Evolutionary conservation across 2,888 invertebrate genomes (phyloP).

Genomic region (Oscheius sp.): DNA sequence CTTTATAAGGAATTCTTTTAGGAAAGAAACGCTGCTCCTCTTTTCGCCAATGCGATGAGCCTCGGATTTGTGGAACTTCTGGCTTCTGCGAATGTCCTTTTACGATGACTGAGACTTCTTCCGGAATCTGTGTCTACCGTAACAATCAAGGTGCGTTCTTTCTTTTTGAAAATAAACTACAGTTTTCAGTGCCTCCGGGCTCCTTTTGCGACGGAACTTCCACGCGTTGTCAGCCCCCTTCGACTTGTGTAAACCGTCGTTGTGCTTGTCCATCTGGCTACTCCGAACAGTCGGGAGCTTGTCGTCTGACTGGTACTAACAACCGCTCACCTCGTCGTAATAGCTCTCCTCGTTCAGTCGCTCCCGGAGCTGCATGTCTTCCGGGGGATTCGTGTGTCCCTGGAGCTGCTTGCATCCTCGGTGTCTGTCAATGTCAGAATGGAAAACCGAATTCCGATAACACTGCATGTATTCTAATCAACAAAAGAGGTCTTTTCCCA

Average conservation of each 20-base stretch:
- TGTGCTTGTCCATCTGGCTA: slow-evolving; percentile 49
- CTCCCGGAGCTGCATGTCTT: slow-evolving; percentile 17
- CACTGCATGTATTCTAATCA: slow-evolving; percentile 23
- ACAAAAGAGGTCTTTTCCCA: slow-evolving; percentile 10
- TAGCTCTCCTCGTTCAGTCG: slow-evolving; percentile 2
- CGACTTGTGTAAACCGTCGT: slow-evolving; percentile 40
- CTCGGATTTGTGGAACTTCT: slow-evolving; percentile 35
- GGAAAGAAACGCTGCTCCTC: slow-evolving; percentile 27
- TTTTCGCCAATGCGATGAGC: slow-evolving; percentile 36
- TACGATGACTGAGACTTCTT: slow-evolving; percentile 35
- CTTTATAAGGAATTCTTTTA: not conserved
- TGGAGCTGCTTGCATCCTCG: slow-evolving; percentile 45
- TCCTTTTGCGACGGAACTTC: slow-evolving; percentile 46
- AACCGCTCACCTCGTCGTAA: slow-evolving; percentile 17
- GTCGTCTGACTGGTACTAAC: slow-evolving; percentile 20
- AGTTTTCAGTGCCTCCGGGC: slow-evolving; percentile 57
- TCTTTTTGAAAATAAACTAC: not conserved
- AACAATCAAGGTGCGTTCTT: slow-evolving; percentile 17
- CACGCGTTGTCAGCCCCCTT: slow-evolving; percentile 43
- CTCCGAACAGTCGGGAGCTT: slow-evolving; percentile 13
- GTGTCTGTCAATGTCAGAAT: slow-evolving; percentile 45
- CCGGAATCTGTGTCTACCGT: slow-evolving; percentile 34
- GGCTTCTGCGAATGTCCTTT: slow-evolving; percentile 44
- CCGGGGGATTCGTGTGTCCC: slow-evolving; percentile 50
- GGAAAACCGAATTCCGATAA: slow-evolving; percentile 15